Conservation (phyloP, 2,888 invertebrate genomes). For the Eupithecia abbreviata region DNA sequence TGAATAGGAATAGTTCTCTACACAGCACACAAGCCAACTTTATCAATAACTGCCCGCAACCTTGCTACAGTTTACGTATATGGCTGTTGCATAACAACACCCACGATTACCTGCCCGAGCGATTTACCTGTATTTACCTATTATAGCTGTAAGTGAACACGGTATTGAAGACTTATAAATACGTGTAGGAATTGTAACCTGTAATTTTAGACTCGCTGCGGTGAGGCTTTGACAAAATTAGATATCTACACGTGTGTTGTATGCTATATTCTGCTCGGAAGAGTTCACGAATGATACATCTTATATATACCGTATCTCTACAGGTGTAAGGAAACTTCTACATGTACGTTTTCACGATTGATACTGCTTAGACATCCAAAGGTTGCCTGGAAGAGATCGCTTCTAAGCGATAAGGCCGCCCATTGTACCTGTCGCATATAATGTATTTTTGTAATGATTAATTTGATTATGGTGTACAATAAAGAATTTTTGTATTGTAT, state of each 20-base stretch:
- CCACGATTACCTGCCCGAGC: constrained; percentile 34
- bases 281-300: neutral
- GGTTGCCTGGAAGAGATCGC: too few relatives aligned
- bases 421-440: too few relatives aligned
- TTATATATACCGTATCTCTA: too few relatives aligned
- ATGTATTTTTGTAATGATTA: too few relatives aligned
- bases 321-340: too few relatives aligned
- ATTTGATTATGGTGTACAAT: too few relatives aligned
- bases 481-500: too few relatives aligned
- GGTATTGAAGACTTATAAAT: constrained; percentile 34
- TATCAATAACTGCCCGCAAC: constrained; percentile 27
- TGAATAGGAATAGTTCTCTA: neutral
- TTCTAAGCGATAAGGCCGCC: too few relatives aligned
- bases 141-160: neutral
- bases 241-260: neutral
- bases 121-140: constrained; percentile 20
- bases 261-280: neutral
- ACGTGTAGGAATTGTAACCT: constrained; percentile 35
- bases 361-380: too few relatives aligned
- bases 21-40: neutral
- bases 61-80: constrained; percentile 35
- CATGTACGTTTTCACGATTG: too few relatives aligned
- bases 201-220: constrained; percentile 31
- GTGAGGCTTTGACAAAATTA: constrained; percentile 7
- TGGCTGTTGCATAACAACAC: constrained; percentile 36